Evolutionary conservation across 2,797 vertebrate species (phyloP), one percentile per base, ranked within the genome.

Genomic region (Coccyzus lansbergi): DNA sequence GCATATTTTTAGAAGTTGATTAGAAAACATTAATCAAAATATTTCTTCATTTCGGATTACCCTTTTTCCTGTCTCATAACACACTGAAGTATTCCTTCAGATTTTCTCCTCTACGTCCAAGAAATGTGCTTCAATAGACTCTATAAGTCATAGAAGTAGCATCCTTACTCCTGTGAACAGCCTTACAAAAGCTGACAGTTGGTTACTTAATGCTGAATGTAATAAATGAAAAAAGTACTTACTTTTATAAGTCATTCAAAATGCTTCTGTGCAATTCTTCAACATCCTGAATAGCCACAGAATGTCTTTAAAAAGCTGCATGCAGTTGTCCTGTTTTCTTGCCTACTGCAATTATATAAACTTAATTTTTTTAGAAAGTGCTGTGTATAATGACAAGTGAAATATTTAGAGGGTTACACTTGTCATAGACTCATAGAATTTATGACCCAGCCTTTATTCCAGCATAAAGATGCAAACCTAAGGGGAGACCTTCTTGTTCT

Each of bases 261-360:
- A 70, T 74, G 59, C 44, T 76, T 85, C 68, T 70, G 15, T 67
- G 56, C 29, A 31, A 53, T 13, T 68, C 34, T 91, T 78, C 46
- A 40, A 44, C 60, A 48, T 76, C 90, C 91, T 87, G 75, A 90
- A 42, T 77, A 40, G 44, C 40, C 51, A 83, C 90, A 74, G 59
- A 87, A 88, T 69, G 4, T 51, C 64, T 58, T 69, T 55, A 42
- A 84, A 38, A 84, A 93, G 38, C 69, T 92, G 65, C 0, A 0
- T 65, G 26, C 72, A 29, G 48, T 75, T 90, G 77, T 85, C 53
- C 77, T 90, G 2, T 84, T 86, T 95, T 95, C 69, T 92, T 93
- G 55, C 42, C 63, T 72, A 11, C 51, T 56, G 44, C 49, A 87
- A 90, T 83, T 85, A 77, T 71, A 79, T 77, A 31, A 74, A 38